Evolutionary conservation across 2,888 invertebrate genomes (phyloP).

Genomic region (Anthrax anthrax): DNA sequence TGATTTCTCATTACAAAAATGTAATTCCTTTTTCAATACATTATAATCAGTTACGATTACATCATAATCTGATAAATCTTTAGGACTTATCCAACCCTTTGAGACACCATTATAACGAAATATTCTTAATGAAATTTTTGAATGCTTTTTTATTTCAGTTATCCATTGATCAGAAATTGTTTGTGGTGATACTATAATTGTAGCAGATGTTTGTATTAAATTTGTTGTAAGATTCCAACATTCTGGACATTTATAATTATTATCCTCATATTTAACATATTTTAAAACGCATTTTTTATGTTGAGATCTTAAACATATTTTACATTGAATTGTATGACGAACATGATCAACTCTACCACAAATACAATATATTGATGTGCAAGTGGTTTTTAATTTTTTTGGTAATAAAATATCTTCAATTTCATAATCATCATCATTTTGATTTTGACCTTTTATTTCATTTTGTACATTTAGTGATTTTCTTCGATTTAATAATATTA

Average conservation of each 20-base stretch:
- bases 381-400: not conserved
- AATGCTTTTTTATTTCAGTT: slow-evolving; percentile 51
- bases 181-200: slow-evolving; percentile 56
- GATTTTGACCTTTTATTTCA: not conserved
- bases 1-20: slow-evolving; percentile 40
- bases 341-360: slow-evolving; percentile 29
- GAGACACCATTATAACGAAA: slow-evolving; percentile 38
- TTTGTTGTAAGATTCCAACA: slow-evolving; percentile 39
- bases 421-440: not conserved
- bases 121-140: slow-evolving; percentile 37
- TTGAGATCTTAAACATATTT: slow-evolving; percentile 43
- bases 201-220: slow-evolving; percentile 39
- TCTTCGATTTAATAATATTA: slow-evolving; percentile 42
- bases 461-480: not conserved
- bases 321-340: slow-evolving; percentile 37
- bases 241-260: slow-evolving; percentile 46
- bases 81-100: slow-evolving; percentile 38
- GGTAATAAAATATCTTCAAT: not conserved
- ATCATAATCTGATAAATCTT: slow-evolving; percentile 47
- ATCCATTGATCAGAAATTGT: slow-evolving; percentile 58
- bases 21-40: slow-evolving; percentile 45
- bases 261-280: slow-evolving; percentile 20
- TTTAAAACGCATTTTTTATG: slow-evolving; percentile 47
- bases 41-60: slow-evolving; percentile 59
- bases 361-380: slow-evolving; percentile 24